Evolutionary conservation across 2,113 vertebrate species (phyloP), one percentile per base, ranked within the genome.

Genomic region (Otis tarda): DNA sequence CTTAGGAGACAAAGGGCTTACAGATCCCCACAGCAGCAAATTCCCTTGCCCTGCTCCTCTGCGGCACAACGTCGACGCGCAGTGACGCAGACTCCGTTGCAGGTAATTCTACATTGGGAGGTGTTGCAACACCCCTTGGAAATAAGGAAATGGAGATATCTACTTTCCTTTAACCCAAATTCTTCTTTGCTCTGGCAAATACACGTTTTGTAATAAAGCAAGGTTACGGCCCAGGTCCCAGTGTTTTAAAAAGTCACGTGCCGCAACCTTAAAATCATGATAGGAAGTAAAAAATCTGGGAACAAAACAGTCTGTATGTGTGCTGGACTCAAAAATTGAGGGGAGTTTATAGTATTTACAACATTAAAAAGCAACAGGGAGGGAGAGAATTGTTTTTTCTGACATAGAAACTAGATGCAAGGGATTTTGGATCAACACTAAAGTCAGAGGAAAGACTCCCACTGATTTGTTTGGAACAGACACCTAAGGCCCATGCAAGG

Each of bases 61-160:
- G 28, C 5, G 65, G 30, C 85, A 67, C 57, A 6, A 30, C 2
- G 39, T 49, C 4, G 13, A 56, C 73, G 74, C 2, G 2, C 52
- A 11, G 74, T 50, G 52, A 61, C 33, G 1, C 63, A 41, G 33
- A 6, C 16, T 23, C 43, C 31, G 39, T 4, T 8, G 47, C 43
- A 50, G 52, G 49, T 19, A 16, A 19, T 83, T 76, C 45, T 25
- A 33, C 24, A 45, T 8, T 0, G 0, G 39, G 53, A 50, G 14
- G 47, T 56, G 47, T 47, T 43, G 65, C 52, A 31, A 52, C 60
- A 37, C 10, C 31, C 68, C 68, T 39, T 11, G 67, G 87, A 56
- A 81, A 93, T 22, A 61, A 87, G 91, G 95, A 95, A 95, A 87
- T 82, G 14, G 87, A 45, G 93, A 85, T 19, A 10, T 22, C 50